Evolutionary conservation across 2,888 invertebrate species (phyloP), one percentile per base, ranked within the genome.

Genomic region (Plagodis pulveraria): DNA sequence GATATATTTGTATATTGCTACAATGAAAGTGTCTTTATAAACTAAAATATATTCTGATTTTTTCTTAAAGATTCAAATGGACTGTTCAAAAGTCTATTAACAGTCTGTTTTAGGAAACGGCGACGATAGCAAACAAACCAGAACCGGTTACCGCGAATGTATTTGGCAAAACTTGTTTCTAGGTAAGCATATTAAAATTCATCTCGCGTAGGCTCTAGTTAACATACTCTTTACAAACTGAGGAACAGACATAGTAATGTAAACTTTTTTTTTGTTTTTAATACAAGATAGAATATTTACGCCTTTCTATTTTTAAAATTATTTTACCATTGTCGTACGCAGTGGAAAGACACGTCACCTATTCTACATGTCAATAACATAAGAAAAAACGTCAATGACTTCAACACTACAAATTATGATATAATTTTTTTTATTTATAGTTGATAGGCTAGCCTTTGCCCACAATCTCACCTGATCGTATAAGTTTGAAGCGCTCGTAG

Each of bases 111-210:
- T 58, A 22, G 61, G 48, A 52, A 63, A 38, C 38, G 2, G 22
- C 40, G 46, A 54, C 56, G 34, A 44, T 50, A 45, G 47, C 44
- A 44, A 58, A 55, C 50, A 50, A 6, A 42, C 42, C 42, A 1
- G 45, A 63, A 63, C 63, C 35, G 56, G 63, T 58, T 56, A 38
- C 34, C 12, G 53, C 53, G 53, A 58, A 60, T 53, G 8, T 52
- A 53, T 66, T 66, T 63, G 65, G 54, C 56, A 22, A 66, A 56
- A 63, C 65, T 52, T 43, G 63, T 66, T 61, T 53, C 47, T 44
- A 47, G 59, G 42, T 56, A 11, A 11, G 5, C 9, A 41, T 48
- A 57, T 55, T 62, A 42, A 48, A 55, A 52, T 63, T 58, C 49
- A 33, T 35, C 40, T 46, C 10, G 35, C 35, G 50, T 40, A 11